Evolutionary conservation across 2,113 vertebrate species (phyloP).

Genomic region (Corythaeola cristata): DNA sequence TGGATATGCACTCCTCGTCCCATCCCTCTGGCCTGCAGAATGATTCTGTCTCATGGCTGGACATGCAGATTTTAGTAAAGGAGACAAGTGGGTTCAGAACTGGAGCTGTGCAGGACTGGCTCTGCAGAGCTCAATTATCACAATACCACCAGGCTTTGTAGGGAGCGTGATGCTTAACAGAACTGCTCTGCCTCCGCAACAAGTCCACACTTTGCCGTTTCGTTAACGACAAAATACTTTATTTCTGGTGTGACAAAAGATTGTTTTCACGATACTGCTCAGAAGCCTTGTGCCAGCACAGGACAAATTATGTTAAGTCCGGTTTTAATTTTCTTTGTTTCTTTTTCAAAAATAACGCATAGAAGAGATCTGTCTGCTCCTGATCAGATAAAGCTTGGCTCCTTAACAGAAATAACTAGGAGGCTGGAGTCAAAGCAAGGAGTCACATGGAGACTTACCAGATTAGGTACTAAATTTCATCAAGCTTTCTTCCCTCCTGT

Average conservation of each 20-base stretch:
- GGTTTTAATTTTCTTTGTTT: not conserved
- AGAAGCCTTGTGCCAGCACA: not conserved
- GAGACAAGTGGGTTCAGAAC: rapidly evolving
- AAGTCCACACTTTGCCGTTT: not conserved
- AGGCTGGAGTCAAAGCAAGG: not conserved
- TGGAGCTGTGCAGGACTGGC: not conserved
- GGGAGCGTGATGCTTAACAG: not conserved
- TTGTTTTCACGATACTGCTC: not conserved
- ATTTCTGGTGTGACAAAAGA: not conserved
- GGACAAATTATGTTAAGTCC: not conserved
- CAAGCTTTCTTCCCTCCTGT: not conserved
- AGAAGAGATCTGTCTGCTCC: not conserved
- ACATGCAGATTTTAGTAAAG: not conserved
- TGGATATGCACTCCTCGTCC: not conserved
- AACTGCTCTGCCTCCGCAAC: not conserved
- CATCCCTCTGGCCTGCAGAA: not conserved
- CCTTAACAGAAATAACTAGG: not conserved
- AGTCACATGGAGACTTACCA: not conserved
- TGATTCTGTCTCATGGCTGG: not conserved
- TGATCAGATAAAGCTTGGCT: not conserved
- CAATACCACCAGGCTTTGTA: rapidly evolving
- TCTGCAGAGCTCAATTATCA: not conserved
- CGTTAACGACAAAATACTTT: not conserved
- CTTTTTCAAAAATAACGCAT: not conserved
- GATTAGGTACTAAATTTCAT: not conserved